Conservation (phyloP, 2,888 invertebrate species). For the Tetranychus piercei region DNA sequence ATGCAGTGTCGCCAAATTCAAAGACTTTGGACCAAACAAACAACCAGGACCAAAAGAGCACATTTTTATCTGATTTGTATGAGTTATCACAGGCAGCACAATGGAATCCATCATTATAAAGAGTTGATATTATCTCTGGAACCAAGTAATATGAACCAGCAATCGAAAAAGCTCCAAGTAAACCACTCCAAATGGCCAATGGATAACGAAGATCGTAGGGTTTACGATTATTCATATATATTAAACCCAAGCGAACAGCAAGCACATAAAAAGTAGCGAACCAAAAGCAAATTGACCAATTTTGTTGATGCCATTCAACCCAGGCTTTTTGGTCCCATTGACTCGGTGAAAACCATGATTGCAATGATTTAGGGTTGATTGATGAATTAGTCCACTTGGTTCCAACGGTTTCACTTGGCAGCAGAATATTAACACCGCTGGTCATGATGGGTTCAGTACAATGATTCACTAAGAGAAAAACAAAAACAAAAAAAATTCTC, state of each 20-base stretch:
- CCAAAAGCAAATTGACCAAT: constrained; percentile 8
- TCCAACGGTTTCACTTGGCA: background rate
- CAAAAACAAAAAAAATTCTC: background rate
- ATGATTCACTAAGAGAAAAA: background rate
- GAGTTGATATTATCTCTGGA: constrained; percentile 2
- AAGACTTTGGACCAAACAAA: constrained; percentile 14
- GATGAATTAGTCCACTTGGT: background rate
- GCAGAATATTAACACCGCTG: background rate
- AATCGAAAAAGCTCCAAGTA: constrained; percentile 3
- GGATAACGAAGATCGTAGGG: constrained; percentile 10
- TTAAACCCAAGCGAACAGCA: background rate
- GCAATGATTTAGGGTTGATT: background rate
- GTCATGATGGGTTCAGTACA: background rate
- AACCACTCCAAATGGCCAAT: constrained; percentile 4
- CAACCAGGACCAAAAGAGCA: constrained; percentile 11
- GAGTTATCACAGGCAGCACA: constrained; percentile 4
- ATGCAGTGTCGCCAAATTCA: constrained; percentile 12
- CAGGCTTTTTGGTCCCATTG: background rate
- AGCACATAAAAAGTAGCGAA: constrained; percentile 7
- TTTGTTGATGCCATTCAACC: constrained; percentile 6
- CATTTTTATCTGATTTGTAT: background rate
- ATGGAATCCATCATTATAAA: constrained; percentile 12
- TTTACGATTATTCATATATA: constrained; percentile 6
- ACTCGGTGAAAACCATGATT: background rate
- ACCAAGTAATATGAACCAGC: constrained; percentile 8